Conservation (phyloP, 2,797 vertebrate genomes). For the Cirrhinus mrigala region DNA sequence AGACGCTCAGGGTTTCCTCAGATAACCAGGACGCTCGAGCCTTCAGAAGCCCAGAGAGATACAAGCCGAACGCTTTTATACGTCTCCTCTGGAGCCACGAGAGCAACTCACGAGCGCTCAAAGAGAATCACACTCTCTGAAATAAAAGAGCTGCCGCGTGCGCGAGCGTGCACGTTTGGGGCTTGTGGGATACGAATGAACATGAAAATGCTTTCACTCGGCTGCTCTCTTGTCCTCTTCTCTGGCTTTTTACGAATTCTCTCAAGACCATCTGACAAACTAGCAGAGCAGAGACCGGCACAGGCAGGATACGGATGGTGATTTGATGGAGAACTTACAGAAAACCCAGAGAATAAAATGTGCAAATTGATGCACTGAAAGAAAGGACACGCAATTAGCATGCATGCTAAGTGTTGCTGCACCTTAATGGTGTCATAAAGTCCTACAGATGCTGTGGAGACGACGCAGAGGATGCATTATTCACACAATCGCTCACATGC, state of each 20-base stretch:
- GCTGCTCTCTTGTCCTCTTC: slow-evolving; percentile 37
- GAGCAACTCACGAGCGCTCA: slow-evolving; percentile 12
- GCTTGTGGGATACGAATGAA: slow-evolving; percentile 69
- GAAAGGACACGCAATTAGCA: slow-evolving; percentile 18
- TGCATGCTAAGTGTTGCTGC: not conserved
- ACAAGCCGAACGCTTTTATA: not conserved
- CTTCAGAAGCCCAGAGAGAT: slow-evolving; percentile 20
- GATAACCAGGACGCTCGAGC: slow-evolving; percentile 20
- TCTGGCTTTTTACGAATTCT: slow-evolving; percentile 53
- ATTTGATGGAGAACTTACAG: slow-evolving; percentile 32
- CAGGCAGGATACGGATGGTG: slow-evolving; percentile 43
- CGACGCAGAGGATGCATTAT: slow-evolving; percentile 6
- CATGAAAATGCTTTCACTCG: slow-evolving; percentile 83
- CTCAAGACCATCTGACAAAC: slow-evolving; percentile 62
- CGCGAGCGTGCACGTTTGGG: slow-evolving; percentile 41
- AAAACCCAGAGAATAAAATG: not conserved
- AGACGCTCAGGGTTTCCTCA: not conserved
- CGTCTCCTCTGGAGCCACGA: slow-evolving; percentile 6
- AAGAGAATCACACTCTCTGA: slow-evolving; percentile 43
- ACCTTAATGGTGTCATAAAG: not conserved
- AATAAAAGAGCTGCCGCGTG: slow-evolving; percentile 26
- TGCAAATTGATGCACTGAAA: not conserved
- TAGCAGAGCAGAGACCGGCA: slow-evolving; percentile 36
- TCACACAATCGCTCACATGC: slow-evolving; percentile 65
- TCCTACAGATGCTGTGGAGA: not conserved